These are phyloP conservation scores for Eclectus roratus DNA, from an alignment of 2,113 vertebrate species.

Conservation along the genomic window DNA sequence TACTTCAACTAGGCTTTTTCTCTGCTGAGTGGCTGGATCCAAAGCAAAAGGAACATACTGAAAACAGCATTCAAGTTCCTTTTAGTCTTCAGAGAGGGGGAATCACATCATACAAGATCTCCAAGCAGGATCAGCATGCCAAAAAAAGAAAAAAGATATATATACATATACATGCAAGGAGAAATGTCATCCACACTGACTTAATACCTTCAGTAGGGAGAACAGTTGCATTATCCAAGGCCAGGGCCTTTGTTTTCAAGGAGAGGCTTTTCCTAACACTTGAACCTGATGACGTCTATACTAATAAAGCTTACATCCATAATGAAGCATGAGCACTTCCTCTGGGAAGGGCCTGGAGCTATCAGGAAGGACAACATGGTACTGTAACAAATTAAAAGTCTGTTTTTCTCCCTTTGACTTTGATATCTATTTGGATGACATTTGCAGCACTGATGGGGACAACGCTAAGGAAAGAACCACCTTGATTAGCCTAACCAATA, in stretches of 20 bases:
- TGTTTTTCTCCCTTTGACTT: conserved; percentile 52
- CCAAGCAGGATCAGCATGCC: background rate
- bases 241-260: conserved; percentile 14
- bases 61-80: background rate
- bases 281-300: conserved; percentile 51
- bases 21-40: background rate
- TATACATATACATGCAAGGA: background rate
- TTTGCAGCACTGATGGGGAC: conserved; percentile 21
- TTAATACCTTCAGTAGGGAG: background rate
- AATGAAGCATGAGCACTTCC: conserved; percentile 54
- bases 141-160: background rate
- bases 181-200: background rate
- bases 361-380: conserved; percentile 48
- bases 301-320: conserved; percentile 61
- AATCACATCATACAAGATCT: background rate
- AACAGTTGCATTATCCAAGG: background rate
- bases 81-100: background rate
- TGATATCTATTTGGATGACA: conserved; percentile 55
- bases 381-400: conserved; percentile 48
- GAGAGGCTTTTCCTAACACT: conserved; percentile 35
- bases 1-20: background rate
- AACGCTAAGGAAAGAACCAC: background rate
- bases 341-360: conserved; percentile 48
- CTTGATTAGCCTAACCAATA: background rate
- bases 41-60: background rate